phyloP scores from a whole-genome alignment of 2,113 vertebrate genomes.

The Seriola aureovittata region DNA sequence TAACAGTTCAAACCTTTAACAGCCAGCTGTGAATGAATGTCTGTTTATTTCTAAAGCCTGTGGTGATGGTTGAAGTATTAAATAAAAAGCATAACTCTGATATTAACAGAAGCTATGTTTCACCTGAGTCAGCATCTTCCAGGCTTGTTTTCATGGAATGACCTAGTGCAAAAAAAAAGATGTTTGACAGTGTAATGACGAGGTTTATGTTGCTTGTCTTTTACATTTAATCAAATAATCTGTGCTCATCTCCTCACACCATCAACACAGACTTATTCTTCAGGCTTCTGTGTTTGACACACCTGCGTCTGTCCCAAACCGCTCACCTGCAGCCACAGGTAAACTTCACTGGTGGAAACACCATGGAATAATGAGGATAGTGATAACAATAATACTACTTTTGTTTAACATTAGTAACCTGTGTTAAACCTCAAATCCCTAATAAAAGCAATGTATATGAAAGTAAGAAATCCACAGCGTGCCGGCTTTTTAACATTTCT shows the following conservation, averaged over 20 bases:
- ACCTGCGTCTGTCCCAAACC: neutral
- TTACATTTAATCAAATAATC: slow-evolving; percentile 19
- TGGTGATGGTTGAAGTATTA: slow-evolving; percentile 20
- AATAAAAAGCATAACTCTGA: slow-evolving; percentile 1
- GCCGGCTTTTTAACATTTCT: slow-evolving; percentile 21
- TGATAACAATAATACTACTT: neutral
- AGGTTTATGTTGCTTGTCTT: slow-evolving; percentile 11
- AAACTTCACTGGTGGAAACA: neutral
- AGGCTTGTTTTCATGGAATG: slow-evolving; percentile 11
- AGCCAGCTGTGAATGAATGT: neutral
- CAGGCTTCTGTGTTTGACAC: neutral
- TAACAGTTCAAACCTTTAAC: slow-evolving; percentile 21
- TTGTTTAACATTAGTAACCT: neutral
- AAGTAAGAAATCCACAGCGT: slow-evolving; percentile 16
- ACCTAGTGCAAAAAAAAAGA: neutral
- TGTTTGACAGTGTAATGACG: neutral
- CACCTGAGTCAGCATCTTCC: slow-evolving; percentile 31
- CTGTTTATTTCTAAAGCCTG: slow-evolving; percentile 37
- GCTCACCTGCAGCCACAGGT: neutral
- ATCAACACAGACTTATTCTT: neutral
- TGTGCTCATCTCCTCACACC: neutral
- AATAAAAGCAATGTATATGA: slow-evolving; percentile 12
- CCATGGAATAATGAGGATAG: neutral
- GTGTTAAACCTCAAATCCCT: slow-evolving; percentile 10
- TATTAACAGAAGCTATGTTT: slow-evolving; percentile 33